These are phyloP conservation scores for Chorisops tibialis DNA, from an alignment of 2,888 invertebrate genomes.

Conservation along the genomic window DNA sequence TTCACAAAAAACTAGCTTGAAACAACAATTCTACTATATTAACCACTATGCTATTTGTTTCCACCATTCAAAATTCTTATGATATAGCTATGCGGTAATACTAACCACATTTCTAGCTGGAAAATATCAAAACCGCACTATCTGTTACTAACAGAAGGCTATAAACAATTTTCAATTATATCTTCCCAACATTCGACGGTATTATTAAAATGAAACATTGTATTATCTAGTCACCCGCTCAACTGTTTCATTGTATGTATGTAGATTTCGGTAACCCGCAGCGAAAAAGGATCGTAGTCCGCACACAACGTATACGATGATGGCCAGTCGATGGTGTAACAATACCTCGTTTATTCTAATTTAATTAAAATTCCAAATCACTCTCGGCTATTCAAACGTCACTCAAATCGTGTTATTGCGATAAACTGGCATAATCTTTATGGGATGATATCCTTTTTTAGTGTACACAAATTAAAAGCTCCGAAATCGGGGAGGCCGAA, in stretches of 20 bases:
- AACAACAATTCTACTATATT: too few relatives aligned
- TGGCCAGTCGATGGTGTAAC: background rate
- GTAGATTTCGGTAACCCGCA: background rate
- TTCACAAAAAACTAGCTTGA: too few relatives aligned
- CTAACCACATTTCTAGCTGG: too few relatives aligned
- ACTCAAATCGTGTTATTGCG: background rate
- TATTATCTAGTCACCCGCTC: background rate
- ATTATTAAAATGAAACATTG: background rate
- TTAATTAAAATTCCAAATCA: slow-evolving; percentile 5
- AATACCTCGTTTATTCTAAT: background rate
- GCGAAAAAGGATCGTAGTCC: background rate
- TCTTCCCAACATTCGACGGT: background rate
- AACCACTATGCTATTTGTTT: too few relatives aligned
- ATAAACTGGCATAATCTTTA: background rate
- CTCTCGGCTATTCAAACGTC: background rate
- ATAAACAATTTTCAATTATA: too few relatives aligned
- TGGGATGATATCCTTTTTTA: background rate
- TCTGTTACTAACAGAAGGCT: too few relatives aligned
- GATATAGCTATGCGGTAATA: too few relatives aligned
- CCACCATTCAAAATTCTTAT: too few relatives aligned
- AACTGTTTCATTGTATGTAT: background rate
- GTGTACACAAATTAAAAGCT: background rate
- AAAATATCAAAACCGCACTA: too few relatives aligned
- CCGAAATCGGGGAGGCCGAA: too few relatives aligned
- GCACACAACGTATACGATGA: background rate